Base-by-base conservation (phyloP, 2,113 vertebrate genomes). In the Phalacrocorax aristotelis region DNA sequence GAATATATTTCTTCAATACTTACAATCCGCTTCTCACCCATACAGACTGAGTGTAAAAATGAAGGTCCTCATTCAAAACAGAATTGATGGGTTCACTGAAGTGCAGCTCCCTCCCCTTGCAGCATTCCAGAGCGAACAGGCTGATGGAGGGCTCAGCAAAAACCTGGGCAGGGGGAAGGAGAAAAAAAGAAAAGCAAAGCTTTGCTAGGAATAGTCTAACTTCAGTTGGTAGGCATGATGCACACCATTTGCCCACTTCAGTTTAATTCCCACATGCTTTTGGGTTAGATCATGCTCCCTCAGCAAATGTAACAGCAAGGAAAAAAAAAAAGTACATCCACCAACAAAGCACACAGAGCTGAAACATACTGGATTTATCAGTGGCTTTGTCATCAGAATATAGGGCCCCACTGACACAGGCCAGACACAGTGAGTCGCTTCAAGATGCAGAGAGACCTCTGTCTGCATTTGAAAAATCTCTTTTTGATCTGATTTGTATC, bases 81-180 rank as follows among this genome's bases (percentile, higher is more conserved):
- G 98, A 98, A 75, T 49, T 98, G 85, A 97, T 30, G 7, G 98
- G 90, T 20, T 98, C 98, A 87, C 96, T 97, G 44, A 98, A 98
- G 58, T 97, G 95, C 74, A 98, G 92, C 89, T 99, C 98, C 93
- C 98, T 98, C 79, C 98, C 98, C 75, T 98, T 98, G 93, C 98
- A 99, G 27, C 98, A 97, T 83, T 98, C 98, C 97, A 98, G 97
- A 42, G 98, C 97, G 34, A 98, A 99, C 27, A 99, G 98, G 74
- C 98, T 99, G 85, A 99, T 92, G 38, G 97, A 98, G 12, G 98
- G 98, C 54, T 99, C 98, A 52, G 98, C 98, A 97, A 99, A 99
- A 87, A 98, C 98, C 99, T 99, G 86, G 23, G 18, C 3, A 17
- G 44, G 4, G 38, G 27, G 11, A 4, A 13, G 13, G 25, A 10